phyloP scores from a whole-genome alignment of 2,797 vertebrate species.

The Rhincodon typus region DNA sequence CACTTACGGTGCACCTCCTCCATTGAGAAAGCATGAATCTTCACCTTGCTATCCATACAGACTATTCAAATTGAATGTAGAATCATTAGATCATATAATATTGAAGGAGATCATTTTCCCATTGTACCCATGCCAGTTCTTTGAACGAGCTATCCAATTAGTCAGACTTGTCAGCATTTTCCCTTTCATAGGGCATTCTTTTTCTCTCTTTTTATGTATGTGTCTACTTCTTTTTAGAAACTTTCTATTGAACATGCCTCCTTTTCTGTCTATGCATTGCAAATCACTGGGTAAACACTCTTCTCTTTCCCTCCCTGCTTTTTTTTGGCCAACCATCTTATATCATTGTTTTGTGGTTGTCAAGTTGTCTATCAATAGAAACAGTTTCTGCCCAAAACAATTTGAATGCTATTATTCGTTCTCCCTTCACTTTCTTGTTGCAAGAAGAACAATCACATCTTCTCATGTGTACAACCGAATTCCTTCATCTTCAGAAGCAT shows the following conservation, averaged over 20 bases:
- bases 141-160: not conserved
- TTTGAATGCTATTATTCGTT: not conserved
- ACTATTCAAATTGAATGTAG: not conserved
- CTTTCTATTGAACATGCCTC: not conserved
- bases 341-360: not conserved
- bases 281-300: not conserved
- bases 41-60: not conserved
- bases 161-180: not conserved
- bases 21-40: not conserved
- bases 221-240: not conserved
- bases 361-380: not conserved
- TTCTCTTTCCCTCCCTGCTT: not conserved
- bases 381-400: not conserved
- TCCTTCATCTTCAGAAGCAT: not conserved
- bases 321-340: not conserved
- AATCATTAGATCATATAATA: not conserved
- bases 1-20: not conserved
- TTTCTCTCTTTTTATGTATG: not conserved
- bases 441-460: not conserved
- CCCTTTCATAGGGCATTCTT: not conserved
- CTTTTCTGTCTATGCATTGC: not conserved
- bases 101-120: not conserved
- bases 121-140: not conserved
- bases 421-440: not conserved
- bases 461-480: not conserved